Conservation (phyloP, 1,140 invertebrate species). For the Temnothorax curvispinosus region DNA sequence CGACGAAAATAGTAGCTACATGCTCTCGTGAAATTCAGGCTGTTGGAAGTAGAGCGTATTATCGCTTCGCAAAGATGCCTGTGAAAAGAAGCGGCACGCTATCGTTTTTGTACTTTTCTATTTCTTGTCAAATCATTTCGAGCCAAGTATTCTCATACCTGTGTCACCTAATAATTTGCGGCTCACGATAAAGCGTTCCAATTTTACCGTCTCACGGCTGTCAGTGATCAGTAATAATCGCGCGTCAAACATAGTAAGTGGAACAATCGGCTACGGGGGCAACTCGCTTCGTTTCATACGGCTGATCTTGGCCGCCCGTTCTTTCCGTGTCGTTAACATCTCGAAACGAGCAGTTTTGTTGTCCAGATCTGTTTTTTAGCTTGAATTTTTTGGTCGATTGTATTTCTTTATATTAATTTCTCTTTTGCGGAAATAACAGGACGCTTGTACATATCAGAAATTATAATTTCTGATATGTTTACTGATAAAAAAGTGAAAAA, state of each 20-base stretch:
- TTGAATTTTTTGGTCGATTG: not conserved
- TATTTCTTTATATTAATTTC: not conserved
- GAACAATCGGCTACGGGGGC: not conserved
- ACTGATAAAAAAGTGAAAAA: not conserved
- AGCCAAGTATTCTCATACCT: not conserved
- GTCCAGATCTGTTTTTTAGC: too few species aligned
- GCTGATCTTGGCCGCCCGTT: not conserved
- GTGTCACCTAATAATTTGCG: not conserved
- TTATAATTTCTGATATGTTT: not conserved
- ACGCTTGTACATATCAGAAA: too few species aligned
- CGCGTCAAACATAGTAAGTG: not conserved
- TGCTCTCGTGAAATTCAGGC: not conserved
- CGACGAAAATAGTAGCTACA: slow-evolving; percentile 18
- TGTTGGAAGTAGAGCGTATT: not conserved
- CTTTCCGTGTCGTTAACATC: not conserved
- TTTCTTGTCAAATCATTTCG: not conserved
- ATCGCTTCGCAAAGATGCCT: not conserved
- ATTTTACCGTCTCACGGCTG: not conserved
- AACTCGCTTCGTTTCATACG: not conserved
- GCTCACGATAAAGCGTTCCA: not conserved
- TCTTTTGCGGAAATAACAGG: not conserved
- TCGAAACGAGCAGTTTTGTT: too few species aligned
- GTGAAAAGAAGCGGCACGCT: not conserved
- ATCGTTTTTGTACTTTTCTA: not conserved
- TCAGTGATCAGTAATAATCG: not conserved